phyloP scores from a whole-genome alignment of 2,113 vertebrate genomes.

The Riparia riparia region DNA sequence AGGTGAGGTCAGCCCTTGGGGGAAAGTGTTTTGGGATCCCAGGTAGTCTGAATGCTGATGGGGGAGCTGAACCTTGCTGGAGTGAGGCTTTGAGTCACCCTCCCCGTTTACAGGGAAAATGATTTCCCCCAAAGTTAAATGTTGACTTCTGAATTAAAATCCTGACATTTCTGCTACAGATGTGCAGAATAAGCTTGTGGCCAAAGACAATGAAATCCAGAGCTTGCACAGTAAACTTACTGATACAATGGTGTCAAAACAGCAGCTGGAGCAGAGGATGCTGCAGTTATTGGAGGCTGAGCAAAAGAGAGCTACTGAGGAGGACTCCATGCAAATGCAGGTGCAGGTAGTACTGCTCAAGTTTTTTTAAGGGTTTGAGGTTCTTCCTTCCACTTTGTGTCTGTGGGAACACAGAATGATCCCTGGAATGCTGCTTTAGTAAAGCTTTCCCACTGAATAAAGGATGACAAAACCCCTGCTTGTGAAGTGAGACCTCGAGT shows the following conservation, averaged over 20 bases:
- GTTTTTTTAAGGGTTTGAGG: background rate
- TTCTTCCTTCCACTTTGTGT: background rate
- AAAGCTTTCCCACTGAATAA: background rate
- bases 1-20: background rate
- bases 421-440: background rate
- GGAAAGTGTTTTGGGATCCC: background rate
- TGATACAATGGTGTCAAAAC: conserved; percentile 91
- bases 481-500: background rate
- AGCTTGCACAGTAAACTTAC: conserved; percentile 91
- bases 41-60: background rate
- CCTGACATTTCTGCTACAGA: conserved; percentile 78
- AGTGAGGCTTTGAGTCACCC: background rate
- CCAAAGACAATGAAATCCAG: conserved; percentile 93
- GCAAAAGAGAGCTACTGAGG: conserved; percentile 85
- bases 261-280: conserved; percentile 91
- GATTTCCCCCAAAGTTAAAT: background rate
- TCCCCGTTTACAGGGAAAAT: background rate
- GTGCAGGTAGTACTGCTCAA: conserved; percentile 76
- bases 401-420: background rate
- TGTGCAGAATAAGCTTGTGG: conserved; percentile 89
- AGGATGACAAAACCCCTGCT: background rate
- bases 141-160: conserved; percentile 1
- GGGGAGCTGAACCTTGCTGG: background rate
- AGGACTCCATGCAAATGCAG: conserved; percentile 87
- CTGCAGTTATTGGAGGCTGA: conserved; percentile 90